phyloP scores from a whole-genome alignment of 2,113 vertebrate species.

The Connochaetes taurinus region DNA sequence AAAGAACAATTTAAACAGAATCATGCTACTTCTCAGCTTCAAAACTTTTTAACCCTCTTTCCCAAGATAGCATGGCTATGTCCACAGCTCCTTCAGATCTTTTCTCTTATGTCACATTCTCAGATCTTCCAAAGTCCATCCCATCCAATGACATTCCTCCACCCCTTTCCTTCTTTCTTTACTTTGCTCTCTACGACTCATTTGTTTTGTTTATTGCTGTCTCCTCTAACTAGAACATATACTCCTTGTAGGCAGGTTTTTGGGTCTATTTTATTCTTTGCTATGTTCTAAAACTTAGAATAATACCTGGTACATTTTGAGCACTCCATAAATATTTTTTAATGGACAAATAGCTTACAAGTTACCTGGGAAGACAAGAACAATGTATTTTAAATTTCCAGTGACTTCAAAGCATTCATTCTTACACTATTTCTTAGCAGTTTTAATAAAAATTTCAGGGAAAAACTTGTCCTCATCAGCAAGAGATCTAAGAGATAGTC shows the following conservation, averaged over 20 bases:
- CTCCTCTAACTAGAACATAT: not conserved
- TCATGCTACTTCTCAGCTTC: not conserved
- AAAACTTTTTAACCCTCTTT: not conserved
- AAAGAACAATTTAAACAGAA: not conserved
- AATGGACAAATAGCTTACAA: not conserved
- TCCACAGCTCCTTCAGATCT: not conserved
- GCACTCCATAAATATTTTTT: not conserved
- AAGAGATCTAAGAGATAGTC: not conserved
- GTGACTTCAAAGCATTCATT: not conserved
- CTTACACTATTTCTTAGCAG: not conserved
- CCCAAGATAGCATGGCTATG: not conserved
- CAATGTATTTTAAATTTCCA: not conserved
- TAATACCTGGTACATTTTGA: not conserved
- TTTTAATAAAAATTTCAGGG: not conserved
- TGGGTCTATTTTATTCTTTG: not conserved
- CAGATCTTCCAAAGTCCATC: not conserved
- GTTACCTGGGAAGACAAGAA: not conserved
- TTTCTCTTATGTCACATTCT: not conserved
- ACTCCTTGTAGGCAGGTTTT: not conserved
- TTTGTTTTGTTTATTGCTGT: not conserved
- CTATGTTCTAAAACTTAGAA: not conserved
- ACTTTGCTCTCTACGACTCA: not conserved
- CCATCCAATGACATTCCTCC: not conserved
- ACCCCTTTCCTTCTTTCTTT: not conserved
- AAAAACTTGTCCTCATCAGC: not conserved